Conservation (phyloP, 1,140 invertebrate species). For the Drosophila leontia region DNA sequence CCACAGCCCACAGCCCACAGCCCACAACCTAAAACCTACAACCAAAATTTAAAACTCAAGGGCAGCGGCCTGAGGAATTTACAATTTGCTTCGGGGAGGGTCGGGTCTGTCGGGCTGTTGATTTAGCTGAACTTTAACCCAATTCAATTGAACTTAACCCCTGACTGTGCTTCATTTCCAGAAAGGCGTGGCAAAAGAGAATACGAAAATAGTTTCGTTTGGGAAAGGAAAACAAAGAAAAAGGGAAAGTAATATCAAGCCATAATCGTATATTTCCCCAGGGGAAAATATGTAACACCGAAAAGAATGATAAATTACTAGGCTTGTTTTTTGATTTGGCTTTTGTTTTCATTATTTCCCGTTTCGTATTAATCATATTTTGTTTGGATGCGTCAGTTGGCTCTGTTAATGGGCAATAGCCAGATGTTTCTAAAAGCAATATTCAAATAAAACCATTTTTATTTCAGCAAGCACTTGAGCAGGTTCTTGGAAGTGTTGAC, state of each 20-base stretch:
- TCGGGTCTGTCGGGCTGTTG: neutral
- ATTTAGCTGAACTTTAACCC: constrained; percentile 17
- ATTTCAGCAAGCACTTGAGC: neutral
- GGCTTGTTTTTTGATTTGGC: constrained; percentile 6
- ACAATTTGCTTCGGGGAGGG: neutral
- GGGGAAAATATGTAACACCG: constrained; percentile 9
- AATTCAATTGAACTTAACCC: constrained; percentile 36
- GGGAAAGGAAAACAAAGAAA: constrained; percentile 1
- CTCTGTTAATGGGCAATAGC: neutral
- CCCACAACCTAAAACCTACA: constrained; percentile 14
- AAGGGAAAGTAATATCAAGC: constrained; percentile 32
- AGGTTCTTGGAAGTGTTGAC: constrained; percentile 2
- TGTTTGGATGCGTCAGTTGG: constrained; percentile 12
- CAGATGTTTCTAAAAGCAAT: constrained; percentile 7
- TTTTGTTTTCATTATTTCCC: neutral
- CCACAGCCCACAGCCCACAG: constrained; percentile 5
- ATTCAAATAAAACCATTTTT: neutral
- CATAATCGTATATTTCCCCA: constrained; percentile 10
- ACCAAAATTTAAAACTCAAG: constrained; percentile 14
- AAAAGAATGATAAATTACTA: constrained; percentile 25
- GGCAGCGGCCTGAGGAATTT: constrained; percentile 17
- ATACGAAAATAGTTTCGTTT: constrained; percentile 22
- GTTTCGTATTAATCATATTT: constrained; percentile 23
- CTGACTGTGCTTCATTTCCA: neutral
- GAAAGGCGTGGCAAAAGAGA: neutral